Base-by-base conservation (phyloP, 2,797 vertebrate genomes). In the Gallirallus australis region DNA sequence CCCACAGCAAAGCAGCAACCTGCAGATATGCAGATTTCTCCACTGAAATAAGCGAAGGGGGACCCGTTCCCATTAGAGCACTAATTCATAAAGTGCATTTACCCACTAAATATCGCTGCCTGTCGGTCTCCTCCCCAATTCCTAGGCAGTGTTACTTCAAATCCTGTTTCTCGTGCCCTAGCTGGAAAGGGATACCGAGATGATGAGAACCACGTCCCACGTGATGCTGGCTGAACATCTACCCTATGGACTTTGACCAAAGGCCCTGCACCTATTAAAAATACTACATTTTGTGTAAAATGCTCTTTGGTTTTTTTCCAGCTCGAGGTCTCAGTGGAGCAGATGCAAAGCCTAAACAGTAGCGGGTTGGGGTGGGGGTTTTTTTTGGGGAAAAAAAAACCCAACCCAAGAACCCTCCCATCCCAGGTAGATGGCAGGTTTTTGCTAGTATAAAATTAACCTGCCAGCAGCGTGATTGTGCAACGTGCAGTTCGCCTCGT, bases 231-330 rank as follows among this genome's bases (percentile, higher is more conserved):
- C 83, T 70, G 90, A 83, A 23, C 7, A 0, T 25, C 69, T 50
- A 60, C 94, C 84, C 90, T 54, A 28, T 70, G 96, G 96, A 97
- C 96, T 96, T 95, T 94, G 96, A 79, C 86, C 96, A 84, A 90
- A 89, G 77, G 91, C 87, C 27, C 85, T 61, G 59, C 80, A 63
- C 82, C 86, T 79, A 35, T 65, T 72, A 70, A 66, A 76, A 86
- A 90, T 6, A 45, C 27, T 64, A 4, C 39, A 9, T 31, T 95
- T 93, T 33, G 24, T 28, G 33, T 28, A 35, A 65, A 88, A 54
- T 54, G 4, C 61, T 60, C 3, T 37, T 37, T 9, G 27, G 28
- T 59, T 59, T 40, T 24, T 54, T 39, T 16, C 40, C 69, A n/a
- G 54, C 47, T 28, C 27, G 12, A 18, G 86, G 15, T 63, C 59